These are phyloP conservation scores for Tanytarsus gracilentus DNA, from an alignment of 2,888 invertebrate genomes.

Conservation along the genomic window DNA sequence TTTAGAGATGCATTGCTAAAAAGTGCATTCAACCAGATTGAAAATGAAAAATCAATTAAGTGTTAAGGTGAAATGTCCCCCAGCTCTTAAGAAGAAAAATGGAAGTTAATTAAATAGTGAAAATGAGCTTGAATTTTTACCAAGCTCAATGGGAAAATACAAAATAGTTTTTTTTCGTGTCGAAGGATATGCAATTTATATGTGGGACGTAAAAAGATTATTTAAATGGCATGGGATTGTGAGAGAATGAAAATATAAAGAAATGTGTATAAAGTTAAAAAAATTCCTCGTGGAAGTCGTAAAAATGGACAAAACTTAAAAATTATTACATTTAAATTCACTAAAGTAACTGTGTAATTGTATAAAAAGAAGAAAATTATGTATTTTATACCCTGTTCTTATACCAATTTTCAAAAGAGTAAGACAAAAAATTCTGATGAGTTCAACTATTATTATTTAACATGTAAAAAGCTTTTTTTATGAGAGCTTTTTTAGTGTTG, in stretches of 20 bases:
- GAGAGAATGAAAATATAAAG: not conserved
- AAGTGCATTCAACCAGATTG: conserved; percentile 14
- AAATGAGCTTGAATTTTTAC: conserved; percentile 13
- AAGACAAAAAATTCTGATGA: not conserved
- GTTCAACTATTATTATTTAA: too few species aligned
- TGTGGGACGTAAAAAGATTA: not conserved
- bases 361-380: conserved; percentile 7
- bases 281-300: not conserved
- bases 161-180: conserved; percentile 10
- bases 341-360: conserved; percentile 28
- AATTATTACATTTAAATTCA: conserved; percentile 26
- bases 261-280: conserved; percentile 9
- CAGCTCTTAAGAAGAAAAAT: not conserved
- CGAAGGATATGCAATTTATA: not conserved
- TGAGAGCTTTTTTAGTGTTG: too few species aligned
- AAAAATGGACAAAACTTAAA: conserved; percentile 8
- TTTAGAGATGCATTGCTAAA: not conserved
- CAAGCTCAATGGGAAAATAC: conserved; percentile 4
- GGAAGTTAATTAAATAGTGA: too few species aligned
- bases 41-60: conserved; percentile 8
- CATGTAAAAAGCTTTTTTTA: too few species aligned
- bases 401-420: not conserved
- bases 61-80: not conserved
- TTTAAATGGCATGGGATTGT: not conserved
- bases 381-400: conserved; percentile 21